Percentiles rank a stretch among this genome's conserved stretches.
These are phyloP conservation scores for Philhelius pedissequus DNA, from an alignment of 2,888 invertebrate species.

Conservation along the genomic window DNA sequence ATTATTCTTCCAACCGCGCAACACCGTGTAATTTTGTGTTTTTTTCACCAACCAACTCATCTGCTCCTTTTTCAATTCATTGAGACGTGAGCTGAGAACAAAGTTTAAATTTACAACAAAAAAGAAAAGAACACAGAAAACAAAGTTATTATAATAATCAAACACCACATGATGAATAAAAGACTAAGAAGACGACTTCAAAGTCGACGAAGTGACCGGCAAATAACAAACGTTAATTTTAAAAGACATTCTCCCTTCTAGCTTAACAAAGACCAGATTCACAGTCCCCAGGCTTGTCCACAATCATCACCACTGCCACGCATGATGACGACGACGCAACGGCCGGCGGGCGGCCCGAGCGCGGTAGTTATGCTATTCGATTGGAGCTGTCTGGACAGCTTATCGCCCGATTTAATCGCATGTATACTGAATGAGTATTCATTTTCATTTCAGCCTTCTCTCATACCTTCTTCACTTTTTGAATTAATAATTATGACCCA, in stretches of 20 bases:
- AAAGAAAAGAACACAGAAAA: not conserved
- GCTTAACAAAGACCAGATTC: constrained; percentile 47
- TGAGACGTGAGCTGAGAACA: constrained; percentile 37
- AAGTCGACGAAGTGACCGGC: constrained; percentile 23
- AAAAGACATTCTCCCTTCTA: constrained; percentile 28
- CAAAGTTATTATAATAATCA: constrained; percentile 47
- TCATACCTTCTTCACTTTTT: constrained; percentile 21
- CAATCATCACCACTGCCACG: not conserved
- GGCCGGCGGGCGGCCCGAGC: not conserved
- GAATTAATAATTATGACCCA: constrained; percentile 67
- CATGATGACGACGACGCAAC: too few relatives aligned
- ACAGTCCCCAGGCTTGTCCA: constrained; percentile 22
- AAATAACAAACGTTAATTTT: constrained; percentile 61
- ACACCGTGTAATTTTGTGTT: not conserved
- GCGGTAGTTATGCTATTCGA: constrained; percentile 5
- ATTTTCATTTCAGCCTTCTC: constrained; percentile 31
- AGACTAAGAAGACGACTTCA: not conserved
- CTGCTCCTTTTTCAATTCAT: constrained; percentile 26
- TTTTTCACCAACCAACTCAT: constrained; percentile 32
- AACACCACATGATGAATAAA: constrained; percentile 24
- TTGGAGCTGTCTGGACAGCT: constrained; percentile 55
- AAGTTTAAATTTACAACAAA: not conserved
- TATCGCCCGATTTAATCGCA: constrained; percentile 62
- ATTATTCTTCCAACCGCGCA: not conserved
- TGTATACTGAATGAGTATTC: constrained; percentile 61